Base-by-base conservation (phyloP, 2,797 vertebrate genomes). In the Arnoldichthys spilopterus region DNA sequence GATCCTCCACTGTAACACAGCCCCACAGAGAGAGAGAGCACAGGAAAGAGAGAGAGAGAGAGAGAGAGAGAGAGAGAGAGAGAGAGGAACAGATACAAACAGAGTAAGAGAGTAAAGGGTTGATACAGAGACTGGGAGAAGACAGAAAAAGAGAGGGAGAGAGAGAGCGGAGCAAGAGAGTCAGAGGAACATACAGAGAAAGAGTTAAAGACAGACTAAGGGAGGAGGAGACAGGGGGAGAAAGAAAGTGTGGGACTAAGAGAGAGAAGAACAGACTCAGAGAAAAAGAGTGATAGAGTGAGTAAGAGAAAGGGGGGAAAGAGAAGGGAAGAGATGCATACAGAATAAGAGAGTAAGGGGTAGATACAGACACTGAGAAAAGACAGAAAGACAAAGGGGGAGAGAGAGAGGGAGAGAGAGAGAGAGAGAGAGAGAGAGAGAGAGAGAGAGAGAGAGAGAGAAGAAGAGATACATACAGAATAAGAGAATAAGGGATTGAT, bases 1-100 rank as follows among this genome's bases (percentile, higher is more conserved):
- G 82, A 84, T 86, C 84, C 80, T 82, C 75, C 54, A 66, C 49
- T 62, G 40, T 72, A 74, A 66, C 58, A 59, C 63, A 74, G 66
- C 59, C 58, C 72, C 34, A 66, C 12, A 53, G 58, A 72, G 12
- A 54, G 24, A 37, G 47, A 43, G 18, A 37, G n/a, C 34, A 37
- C n/a, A 45, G 53, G 43, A 26, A 22, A 67, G 51, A 69, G 32
- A 34, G 37, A 53, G 18, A 37, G 47, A 43, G 26, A 37, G 28
- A 47, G 56, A 54, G 47, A 28, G 20, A 61, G 43, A 69, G 24
- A 34, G 37, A 53, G 8, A 51, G 47, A 53, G 22, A 53, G 12
- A 30, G 22, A 58, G 26, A 56, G 18, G 54, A 16, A 59, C n/a
- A 56, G 32, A 54, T 11, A 4, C 26, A 28, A 5, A 40, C 20